Evolutionary conservation across 2,113 vertebrate species (phyloP), one percentile per base, ranked within the genome.

Genomic region (Zosterops hypoxanthus): DNA sequence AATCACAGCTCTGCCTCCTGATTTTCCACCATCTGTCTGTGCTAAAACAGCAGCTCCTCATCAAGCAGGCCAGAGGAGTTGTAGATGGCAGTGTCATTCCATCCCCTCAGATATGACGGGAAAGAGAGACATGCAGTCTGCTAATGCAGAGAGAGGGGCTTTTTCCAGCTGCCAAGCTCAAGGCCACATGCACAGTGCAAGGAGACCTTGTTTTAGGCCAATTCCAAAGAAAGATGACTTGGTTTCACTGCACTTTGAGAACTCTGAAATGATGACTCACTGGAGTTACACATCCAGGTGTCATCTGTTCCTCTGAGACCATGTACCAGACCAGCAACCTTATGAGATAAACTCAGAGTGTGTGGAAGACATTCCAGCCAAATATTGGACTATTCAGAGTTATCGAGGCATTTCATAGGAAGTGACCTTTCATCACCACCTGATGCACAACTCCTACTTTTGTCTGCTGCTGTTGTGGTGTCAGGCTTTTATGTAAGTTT

Each of bases 161-260:
- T 80, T 76, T 64, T 31, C 41, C 52, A 84, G 34, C 75, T 29
- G 12, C 8, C 34, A 41, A 55, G 47, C 52, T 95, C 71, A 66
- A 76, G 79, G 50, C 29, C 49, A 23, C 0, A 1, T 5, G 34
- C 42, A 6, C 16, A 2, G 1, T 7, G 41, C 49, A 89, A 57
- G 8, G 29, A 47, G 57, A 47, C 11, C 19, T 69, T 10, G 11
- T 9, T 73, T 68, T 25, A 46, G 52, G 59, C 16, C 31, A 19
- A 29, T 34, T 12, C 16, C 22, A 55, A 55, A 47, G n/a, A 18
- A 73, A 34, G 24, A 49, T 25, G 31, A 11, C 9, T 33, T 33
- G 41, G 3, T 36, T 52, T 5, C 4, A 9, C 63, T 28, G n/a
- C 20, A 9, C 21, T 46, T 24, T 6, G 26, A 86, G 39, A 92